Conservation (phyloP, 2,113 vertebrate genomes). For the Peromyscus leucopus region DNA sequence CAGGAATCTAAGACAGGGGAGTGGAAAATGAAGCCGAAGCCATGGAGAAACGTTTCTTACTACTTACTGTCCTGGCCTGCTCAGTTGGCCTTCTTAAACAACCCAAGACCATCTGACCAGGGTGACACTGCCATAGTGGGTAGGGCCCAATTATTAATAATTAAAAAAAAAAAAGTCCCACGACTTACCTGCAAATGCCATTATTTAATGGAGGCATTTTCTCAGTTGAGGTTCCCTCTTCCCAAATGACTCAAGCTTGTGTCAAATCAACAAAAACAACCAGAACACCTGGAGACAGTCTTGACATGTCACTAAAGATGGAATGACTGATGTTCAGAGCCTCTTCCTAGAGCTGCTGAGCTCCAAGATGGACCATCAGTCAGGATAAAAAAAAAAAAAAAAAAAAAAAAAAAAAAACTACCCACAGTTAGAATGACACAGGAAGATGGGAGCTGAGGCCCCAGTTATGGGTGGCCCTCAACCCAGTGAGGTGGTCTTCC, state of each 20-base stretch:
- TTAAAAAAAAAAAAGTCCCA: background rate
- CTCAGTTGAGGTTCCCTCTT: background rate
- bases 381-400: too few species aligned
- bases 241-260: background rate
- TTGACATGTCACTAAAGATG: background rate
- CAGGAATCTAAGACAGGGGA: background rate
- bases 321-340: background rate
- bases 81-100: background rate
- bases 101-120: background rate
- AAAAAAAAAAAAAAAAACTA: too few species aligned
- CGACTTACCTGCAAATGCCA: background rate
- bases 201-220: background rate
- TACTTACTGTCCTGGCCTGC: background rate
- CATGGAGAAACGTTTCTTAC: background rate
- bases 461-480: background rate
- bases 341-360: background rate
- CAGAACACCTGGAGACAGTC: background rate
- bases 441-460: background rate
- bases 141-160: background rate
- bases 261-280: background rate
- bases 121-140: background rate
- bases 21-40: background rate
- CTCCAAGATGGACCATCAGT: background rate
- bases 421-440: background rate
- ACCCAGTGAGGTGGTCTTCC: background rate